Percentiles rank a stretch among this genome's conserved stretches.
Conservation (phyloP, 2,888 invertebrate species). For the Thysanoteuthis rhombus region DNA sequence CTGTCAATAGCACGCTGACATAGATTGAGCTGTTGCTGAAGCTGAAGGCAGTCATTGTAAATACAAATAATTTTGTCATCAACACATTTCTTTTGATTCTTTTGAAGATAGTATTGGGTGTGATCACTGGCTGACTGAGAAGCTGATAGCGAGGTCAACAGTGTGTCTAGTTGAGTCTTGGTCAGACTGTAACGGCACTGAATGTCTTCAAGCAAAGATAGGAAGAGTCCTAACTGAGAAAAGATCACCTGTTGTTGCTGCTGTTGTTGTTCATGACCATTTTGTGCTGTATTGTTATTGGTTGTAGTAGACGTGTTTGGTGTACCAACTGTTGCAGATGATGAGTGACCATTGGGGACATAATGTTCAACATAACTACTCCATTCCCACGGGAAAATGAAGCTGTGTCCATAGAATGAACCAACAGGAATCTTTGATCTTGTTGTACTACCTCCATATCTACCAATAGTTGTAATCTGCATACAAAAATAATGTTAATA, state of each 20-base stretch:
- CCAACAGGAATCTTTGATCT: slow-evolving; percentile 90
- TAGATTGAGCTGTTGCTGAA: slow-evolving; percentile 89
- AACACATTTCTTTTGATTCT: slow-evolving; percentile 70
- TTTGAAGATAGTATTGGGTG: slow-evolving; percentile 75
- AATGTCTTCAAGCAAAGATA: slow-evolving; percentile 81
- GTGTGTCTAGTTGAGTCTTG: slow-evolving; percentile 83
- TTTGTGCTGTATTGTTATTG: slow-evolving; percentile 17
- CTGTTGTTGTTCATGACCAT: slow-evolving; percentile 47
- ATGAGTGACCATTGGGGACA: slow-evolving; percentile 34
- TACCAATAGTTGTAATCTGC: slow-evolving; percentile 88
- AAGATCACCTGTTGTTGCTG: slow-evolving; percentile 53
- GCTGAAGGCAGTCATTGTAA: slow-evolving; percentile 83
- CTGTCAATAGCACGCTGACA: slow-evolving; percentile 75
- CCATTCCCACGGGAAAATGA: slow-evolving; percentile 74
- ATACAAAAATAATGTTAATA: slow-evolving; percentile 40
- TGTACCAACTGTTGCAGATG: slow-evolving; percentile 33
- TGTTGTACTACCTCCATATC: slow-evolving; percentile 90
- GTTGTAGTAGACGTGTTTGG: background rate
- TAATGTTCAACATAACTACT: slow-evolving; percentile 45
- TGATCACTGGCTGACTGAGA: slow-evolving; percentile 70
- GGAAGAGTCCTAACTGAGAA: slow-evolving; percentile 73
- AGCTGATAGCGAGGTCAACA: slow-evolving; percentile 70
- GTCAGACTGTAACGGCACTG: slow-evolving; percentile 85
- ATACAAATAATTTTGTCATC: slow-evolving; percentile 66
- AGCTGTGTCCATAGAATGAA: slow-evolving; percentile 91